Evolutionary conservation across 2,797 vertebrate genomes (phyloP).

Genomic region (Sternarchorhynchus goeldii): DNA sequence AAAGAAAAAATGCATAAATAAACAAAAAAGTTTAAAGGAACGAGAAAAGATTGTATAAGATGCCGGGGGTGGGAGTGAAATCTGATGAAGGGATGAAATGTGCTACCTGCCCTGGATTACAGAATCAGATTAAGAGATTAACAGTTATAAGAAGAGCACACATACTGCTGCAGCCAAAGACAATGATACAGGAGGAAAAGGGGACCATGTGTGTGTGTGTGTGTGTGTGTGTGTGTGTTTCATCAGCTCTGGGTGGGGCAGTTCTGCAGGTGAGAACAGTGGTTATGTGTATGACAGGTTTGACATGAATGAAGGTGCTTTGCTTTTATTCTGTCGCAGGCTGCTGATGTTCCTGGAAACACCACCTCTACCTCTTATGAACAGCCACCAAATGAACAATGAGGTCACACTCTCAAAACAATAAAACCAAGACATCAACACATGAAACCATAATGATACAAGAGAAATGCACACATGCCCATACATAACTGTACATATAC

Average conservation of each 20-base stretch:
- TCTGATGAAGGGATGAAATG: constrained; percentile 64
- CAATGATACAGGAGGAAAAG: constrained; percentile 16
- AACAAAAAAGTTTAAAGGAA: not conserved
- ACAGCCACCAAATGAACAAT: not conserved
- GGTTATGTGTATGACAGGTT: no score
- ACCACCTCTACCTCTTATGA: not conserved
- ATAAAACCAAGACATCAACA: no score
- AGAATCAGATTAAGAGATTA: constrained; percentile 79
- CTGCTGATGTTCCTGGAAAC: constrained; percentile 20
- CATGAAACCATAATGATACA: not conserved
- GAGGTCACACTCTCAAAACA: not conserved
- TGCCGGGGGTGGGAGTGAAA: constrained; percentile 50
- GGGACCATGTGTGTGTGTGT: constrained; percentile 20
- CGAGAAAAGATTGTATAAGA: not conserved
- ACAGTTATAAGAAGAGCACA: constrained; percentile 60
- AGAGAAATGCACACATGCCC: not conserved
- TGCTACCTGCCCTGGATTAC: constrained; percentile 74
- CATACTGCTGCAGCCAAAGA: constrained; percentile 33
- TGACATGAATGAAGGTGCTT: constrained; percentile 17
- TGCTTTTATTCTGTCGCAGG: constrained; percentile 45
- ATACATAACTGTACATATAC: constrained; percentile 12
- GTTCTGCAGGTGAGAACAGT: constrained; percentile 11
- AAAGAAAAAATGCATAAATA: not conserved
- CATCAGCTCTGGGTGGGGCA: no score
- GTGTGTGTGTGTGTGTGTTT: no score